phyloP scores from a whole-genome alignment of 2,797 vertebrate species.

The Pangasius sanitwongsei region DNA sequence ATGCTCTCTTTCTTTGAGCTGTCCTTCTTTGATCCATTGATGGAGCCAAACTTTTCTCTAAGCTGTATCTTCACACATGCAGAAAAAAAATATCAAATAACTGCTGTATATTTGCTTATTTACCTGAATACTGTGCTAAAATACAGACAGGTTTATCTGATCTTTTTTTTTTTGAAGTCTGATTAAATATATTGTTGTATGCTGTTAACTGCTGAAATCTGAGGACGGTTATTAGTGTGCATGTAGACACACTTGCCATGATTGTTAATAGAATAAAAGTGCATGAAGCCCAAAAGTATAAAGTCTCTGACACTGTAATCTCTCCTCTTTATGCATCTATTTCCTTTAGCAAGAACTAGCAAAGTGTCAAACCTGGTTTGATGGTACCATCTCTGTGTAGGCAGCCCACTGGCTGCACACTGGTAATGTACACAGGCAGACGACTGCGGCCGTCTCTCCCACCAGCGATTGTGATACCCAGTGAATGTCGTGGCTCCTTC shows the following conservation, averaged over 20 bases:
- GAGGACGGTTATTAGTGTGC: neutral
- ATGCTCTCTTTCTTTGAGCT: neutral
- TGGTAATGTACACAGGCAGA: slow-evolving; percentile 90
- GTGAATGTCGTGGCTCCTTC: slow-evolving; percentile 88
- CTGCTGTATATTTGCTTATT: neutral
- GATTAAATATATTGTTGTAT: neutral
- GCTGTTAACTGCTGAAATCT: neutral
- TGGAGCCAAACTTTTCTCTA: neutral
- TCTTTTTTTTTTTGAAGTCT: too few species aligned
- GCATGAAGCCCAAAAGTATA: neutral
- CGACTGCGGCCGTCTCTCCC: slow-evolving; percentile 87
- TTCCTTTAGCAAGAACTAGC: neutral
- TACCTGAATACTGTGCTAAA: neutral
- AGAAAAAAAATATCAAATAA: neutral
- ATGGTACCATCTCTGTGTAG: slow-evolving; percentile 89
- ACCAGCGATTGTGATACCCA: slow-evolving; percentile 93
- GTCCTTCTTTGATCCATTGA: neutral
- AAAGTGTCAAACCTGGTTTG: slow-evolving; percentile 80
- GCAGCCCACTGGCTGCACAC: slow-evolving; percentile 90
- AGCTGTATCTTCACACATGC: neutral
- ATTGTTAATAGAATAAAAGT: neutral
- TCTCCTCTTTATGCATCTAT: neutral
- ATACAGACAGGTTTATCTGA: neutral
- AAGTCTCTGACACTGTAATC: neutral
- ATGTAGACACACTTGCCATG: neutral